Conservation (phyloP, 1,140 invertebrate species). For the Brachionus angularis region DNA sequence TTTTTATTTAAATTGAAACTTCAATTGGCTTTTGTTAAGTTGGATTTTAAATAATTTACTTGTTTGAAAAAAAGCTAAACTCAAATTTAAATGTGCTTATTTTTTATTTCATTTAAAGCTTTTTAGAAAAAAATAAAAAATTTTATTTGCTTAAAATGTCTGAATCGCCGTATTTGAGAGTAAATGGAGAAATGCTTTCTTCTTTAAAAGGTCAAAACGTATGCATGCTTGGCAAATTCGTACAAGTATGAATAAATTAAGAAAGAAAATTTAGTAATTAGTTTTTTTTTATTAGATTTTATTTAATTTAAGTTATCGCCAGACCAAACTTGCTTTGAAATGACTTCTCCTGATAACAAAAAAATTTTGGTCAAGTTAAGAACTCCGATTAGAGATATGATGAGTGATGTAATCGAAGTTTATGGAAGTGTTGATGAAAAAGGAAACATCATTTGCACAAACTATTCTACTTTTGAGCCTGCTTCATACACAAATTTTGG, state of each 20-base stretch:
- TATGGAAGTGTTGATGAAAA: conserved; percentile 42
- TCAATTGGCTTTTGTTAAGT: too few relatives aligned
- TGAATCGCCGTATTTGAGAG: conserved; percentile 27
- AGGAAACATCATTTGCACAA: conserved; percentile 39
- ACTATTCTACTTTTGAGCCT: conserved; percentile 41
- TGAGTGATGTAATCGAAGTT: conserved; percentile 35
- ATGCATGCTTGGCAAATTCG: conserved; percentile 30
- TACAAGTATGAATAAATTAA: not conserved
- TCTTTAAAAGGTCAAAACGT: conserved; percentile 21
- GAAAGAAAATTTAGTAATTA: not conserved
- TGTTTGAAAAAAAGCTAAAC: too few relatives aligned
- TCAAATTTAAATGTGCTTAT: too few relatives aligned
- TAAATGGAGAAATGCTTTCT: conserved; percentile 18
- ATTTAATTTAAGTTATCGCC: not conserved
- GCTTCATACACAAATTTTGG: conserved; percentile 6
- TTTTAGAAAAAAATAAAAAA: not conserved
- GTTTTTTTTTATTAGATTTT: not conserved
- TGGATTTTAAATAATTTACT: too few relatives aligned
- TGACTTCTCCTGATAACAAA: conserved; percentile 7
- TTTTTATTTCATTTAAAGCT: too few relatives aligned
- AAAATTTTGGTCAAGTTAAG: conserved; percentile 16
- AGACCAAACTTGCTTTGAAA: conserved; percentile 39
- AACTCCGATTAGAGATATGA: conserved; percentile 27
- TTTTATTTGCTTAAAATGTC: conserved; percentile 21
- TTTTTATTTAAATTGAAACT: too few relatives aligned